Conservation (phyloP, 2,797 vertebrate species). For the Neomorphus geoffroyi region DNA sequence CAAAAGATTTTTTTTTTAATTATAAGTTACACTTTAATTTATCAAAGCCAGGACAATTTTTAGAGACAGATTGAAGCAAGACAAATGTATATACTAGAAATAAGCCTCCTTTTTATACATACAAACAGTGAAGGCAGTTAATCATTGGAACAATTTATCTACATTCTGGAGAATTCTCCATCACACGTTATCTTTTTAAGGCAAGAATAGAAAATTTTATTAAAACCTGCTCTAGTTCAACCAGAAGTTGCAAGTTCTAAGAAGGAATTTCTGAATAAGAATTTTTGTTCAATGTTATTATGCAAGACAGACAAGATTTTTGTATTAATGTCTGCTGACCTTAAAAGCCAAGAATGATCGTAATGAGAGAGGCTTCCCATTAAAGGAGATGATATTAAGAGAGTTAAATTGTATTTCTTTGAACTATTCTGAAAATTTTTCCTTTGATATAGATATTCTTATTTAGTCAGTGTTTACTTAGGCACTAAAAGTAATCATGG, state of each 20-base stretch:
- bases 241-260: slow-evolving; percentile 13
- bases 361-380: slow-evolving; percentile 26
- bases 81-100: slow-evolving; percentile 55
- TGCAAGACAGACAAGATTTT: slow-evolving; percentile 12
- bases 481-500: slow-evolving; percentile 25
- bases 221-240: slow-evolving; percentile 33
- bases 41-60: slow-evolving; percentile 49
- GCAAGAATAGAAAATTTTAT: slow-evolving; percentile 41
- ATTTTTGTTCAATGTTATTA: slow-evolving; percentile 12
- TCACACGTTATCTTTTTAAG: slow-evolving; percentile 50
- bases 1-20: slow-evolving; percentile 36
- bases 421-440: slow-evolving; percentile 14
- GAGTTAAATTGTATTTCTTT: slow-evolving; percentile 37
- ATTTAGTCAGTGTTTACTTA: slow-evolving; percentile 43
- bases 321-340: neutral
- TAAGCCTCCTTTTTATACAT: slow-evolving; percentile 47
- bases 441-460: slow-evolving; percentile 56
- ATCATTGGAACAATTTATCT: slow-evolving; percentile 54
- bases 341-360: neutral
- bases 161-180: slow-evolving; percentile 49
- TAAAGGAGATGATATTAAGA: slow-evolving; percentile 25
- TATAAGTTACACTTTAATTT: slow-evolving; percentile 53
- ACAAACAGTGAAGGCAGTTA: slow-evolving; percentile 47
- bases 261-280: slow-evolving; percentile 12
- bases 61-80: slow-evolving; percentile 53